Conservation (phyloP, 2,888 invertebrate genomes). For the Phania funesta region DNA sequence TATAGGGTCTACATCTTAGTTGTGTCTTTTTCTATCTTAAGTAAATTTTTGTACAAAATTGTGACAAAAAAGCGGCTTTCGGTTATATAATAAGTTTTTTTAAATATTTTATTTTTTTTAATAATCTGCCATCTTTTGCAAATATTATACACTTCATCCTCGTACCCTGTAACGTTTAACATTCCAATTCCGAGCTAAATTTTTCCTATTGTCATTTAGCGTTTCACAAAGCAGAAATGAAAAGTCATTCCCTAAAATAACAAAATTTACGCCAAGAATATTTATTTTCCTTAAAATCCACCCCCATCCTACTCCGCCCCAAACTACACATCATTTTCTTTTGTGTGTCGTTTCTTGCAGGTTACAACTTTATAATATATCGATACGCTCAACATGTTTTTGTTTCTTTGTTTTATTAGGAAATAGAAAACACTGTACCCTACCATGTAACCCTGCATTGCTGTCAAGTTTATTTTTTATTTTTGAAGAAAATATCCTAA, state of each 20-base stretch:
- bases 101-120: too few species aligned
- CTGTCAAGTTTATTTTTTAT: too few species aligned
- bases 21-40: too few species aligned
- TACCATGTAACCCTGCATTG: too few species aligned
- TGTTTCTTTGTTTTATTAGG: too few species aligned
- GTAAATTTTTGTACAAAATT: too few species aligned
- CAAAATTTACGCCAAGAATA: not conserved
- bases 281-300: not conserved
- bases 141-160: not conserved
- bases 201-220: conserved; percentile 39
- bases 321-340: not conserved
- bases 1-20: too few species aligned
- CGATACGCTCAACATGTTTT: not conserved
- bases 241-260: conserved; percentile 18
- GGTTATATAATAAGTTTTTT: too few species aligned
- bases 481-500: not conserved
- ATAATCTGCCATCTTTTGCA: too few species aligned
- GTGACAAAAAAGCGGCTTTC: too few species aligned
- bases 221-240: conserved; percentile 45
- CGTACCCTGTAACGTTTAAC: not conserved
- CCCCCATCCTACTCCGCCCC: not conserved
- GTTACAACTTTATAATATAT: not conserved
- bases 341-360: not conserved
- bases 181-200: conserved; percentile 11
- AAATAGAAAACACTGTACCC: not conserved